Conservation (phyloP, 2,888 invertebrate genomes). For the Cataglyphis albicans region DNA sequence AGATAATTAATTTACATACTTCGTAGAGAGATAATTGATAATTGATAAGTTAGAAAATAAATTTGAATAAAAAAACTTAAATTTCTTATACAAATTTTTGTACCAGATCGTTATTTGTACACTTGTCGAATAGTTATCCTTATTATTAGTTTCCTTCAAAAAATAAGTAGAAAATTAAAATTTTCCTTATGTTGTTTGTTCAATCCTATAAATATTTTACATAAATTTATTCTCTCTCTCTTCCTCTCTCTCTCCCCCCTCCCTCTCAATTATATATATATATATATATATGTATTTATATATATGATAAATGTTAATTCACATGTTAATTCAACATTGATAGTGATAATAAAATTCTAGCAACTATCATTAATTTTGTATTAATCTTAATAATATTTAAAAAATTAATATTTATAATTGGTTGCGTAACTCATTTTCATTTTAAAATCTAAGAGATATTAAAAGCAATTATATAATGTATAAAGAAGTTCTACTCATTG, state of each 20-base stretch:
- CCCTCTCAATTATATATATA: too few relatives aligned
- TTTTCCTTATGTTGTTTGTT: neutral
- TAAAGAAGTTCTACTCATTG: slow-evolving; percentile 9
- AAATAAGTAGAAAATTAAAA: neutral
- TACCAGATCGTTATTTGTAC: neutral
- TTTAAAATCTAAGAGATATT: neutral
- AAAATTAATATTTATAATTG: neutral
- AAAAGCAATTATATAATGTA: neutral
- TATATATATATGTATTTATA: neutral
- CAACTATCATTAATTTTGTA: neutral
- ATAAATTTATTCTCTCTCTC: neutral
- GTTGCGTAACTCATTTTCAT: neutral
- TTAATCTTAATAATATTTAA: neutral
- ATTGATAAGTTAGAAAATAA: neutral
- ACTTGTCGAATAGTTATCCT: neutral
- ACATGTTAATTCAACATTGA: neutral
- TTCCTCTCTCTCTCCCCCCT: too few relatives aligned
- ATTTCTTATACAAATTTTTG: neutral
- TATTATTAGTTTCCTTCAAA: neutral
- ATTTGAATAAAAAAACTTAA: neutral
- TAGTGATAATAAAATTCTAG: neutral
- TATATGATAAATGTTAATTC: neutral
- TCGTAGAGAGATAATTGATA: too few relatives aligned
- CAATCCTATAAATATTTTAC: neutral
- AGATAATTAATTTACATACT: neutral